These are phyloP conservation scores for Drosophila erecta DNA, from an alignment of 1,140 invertebrate genomes.

Conservation along the genomic window DNA sequence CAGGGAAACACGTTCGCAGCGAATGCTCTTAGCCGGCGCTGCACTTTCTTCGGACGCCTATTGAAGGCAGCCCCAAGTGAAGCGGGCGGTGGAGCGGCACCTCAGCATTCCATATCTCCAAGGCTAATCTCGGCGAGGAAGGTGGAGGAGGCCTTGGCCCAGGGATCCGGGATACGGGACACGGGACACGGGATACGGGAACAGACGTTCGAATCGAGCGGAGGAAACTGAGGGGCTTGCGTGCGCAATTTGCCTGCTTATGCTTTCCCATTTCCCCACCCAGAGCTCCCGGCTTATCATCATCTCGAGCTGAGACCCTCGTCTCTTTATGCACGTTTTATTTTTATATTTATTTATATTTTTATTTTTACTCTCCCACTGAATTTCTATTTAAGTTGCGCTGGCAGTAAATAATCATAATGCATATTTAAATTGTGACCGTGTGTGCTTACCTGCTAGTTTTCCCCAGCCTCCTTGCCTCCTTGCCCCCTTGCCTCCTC, in stretches of 20 bases:
- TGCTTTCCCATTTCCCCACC: constrained; percentile 3
- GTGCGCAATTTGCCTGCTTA: constrained; percentile 31
- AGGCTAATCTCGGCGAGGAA: constrained; percentile 63
- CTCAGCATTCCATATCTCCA: constrained; percentile 64
- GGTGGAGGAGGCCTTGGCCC: constrained; percentile 4
- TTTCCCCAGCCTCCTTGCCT: constrained; percentile 1
- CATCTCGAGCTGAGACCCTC: constrained; percentile 21
- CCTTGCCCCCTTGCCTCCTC: constrained; percentile 11
- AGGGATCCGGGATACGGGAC: not conserved
- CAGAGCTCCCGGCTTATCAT: constrained; percentile 18
- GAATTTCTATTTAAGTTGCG: constrained; percentile 30
- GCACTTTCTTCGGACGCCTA: constrained; percentile 62
- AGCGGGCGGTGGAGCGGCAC: constrained; percentile 51
- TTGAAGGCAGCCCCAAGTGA: constrained; percentile 35
- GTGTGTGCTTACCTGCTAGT: constrained; percentile 26
- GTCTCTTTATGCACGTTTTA: constrained; percentile 29
- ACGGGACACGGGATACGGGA: not conserved
- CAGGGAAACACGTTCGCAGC: constrained; percentile 52
- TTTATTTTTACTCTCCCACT: constrained; percentile 37
- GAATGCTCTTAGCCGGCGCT: constrained; percentile 39
- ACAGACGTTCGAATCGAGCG: constrained; percentile 1
- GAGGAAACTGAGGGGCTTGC: not conserved
- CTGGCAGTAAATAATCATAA: constrained; percentile 76
- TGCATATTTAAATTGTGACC: constrained; percentile 76
- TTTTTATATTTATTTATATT: constrained; percentile 18